Base-by-base conservation (phyloP, 2,797 vertebrate species). In the Odontamblyopus lacepedii region DNA sequence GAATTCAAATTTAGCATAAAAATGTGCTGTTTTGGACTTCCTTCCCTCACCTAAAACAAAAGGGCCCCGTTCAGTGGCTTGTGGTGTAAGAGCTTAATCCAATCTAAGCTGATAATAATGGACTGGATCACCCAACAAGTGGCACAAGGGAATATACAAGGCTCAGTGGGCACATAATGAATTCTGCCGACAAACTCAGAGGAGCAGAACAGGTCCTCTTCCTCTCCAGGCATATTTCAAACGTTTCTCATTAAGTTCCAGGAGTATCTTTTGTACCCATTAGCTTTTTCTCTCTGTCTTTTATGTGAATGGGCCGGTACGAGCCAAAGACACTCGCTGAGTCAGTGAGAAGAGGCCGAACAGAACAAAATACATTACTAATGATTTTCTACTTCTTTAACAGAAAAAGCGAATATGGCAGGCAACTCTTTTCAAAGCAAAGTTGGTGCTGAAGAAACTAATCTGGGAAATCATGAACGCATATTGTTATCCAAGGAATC, bases 271-370 rank as follows among this genome's bases (percentile, higher is more conserved):
- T 70, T 83, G 73, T 67, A 56, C 74, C 73, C 41, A 72, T 81
- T 87, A 78, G 78, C 77, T 74, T 53, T 38, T 76, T 18, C 69
- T 73, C 32, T 41, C 69, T 9, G 27, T 74, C 67, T 83, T 78
- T 73, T 67, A 66, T 77, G 55, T 77, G 79, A 82, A 84, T 76
- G 70, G 60, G 80, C 72, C 29, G 18, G 63, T 63, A 74, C 61
- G 74, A 83, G 83, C 78, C 84, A 80, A 70, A 55, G 82, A 77
- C 73, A 70, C 65, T 83, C 73, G 84, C 83, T 80, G 86, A 88
- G 83, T 84, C 82, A 78, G 83, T 75, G 69, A 75, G 81, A 67
- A 76, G 78, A 85, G 68, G 69, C 67, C 38, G 35, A 77, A 76
- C 51, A 65, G 71, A 78, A 78, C 27, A 27, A 78, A 82, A 84